Evolutionary conservation across 2,888 invertebrate genomes (phyloP).

Genomic region (Ceraclea dissimilis): DNA sequence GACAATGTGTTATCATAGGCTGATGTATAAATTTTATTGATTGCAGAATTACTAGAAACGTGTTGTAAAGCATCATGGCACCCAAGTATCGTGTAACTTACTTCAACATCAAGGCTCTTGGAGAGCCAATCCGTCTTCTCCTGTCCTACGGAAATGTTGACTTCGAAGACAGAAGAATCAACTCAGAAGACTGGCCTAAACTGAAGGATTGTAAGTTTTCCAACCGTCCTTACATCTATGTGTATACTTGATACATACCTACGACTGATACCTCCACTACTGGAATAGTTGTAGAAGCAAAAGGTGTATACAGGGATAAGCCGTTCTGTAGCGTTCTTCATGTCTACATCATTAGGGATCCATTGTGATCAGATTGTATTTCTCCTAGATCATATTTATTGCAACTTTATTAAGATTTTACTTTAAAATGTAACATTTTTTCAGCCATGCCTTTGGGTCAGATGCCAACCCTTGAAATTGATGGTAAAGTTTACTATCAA

Average conservation of each 20-base stretch:
- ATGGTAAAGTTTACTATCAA: slow-evolving; percentile 54
- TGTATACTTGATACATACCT: no score
- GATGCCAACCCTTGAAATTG: slow-evolving; percentile 54
- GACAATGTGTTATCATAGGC: no score
- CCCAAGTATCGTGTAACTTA: slow-evolving; percentile 50
- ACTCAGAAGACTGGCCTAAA: slow-evolving; percentile 41
- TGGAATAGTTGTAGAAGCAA: no score
- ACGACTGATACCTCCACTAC: no score
- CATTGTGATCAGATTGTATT: no score
- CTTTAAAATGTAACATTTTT: slow-evolving; percentile 17
- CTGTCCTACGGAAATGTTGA: slow-evolving; percentile 52
- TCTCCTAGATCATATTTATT: no score
- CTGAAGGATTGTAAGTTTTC: slow-evolving; percentile 30
- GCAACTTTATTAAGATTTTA: no score
- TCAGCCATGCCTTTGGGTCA: slow-evolving; percentile 54
- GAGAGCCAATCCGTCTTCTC: slow-evolving; percentile 53
- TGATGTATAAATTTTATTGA: background rate
- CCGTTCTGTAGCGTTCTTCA: no score
- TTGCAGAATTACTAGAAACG: background rate
- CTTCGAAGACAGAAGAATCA: slow-evolving; percentile 52
- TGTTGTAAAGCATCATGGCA: slow-evolving; percentile 11
- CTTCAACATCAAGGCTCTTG: slow-evolving; percentile 52
- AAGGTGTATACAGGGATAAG: no score
- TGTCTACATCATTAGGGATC: no score
- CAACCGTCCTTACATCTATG: no score